Evolutionary conservation across 2,113 vertebrate genomes (phyloP), one percentile per base, ranked within the genome.

Genomic region (Ammodytes dubius): DNA sequence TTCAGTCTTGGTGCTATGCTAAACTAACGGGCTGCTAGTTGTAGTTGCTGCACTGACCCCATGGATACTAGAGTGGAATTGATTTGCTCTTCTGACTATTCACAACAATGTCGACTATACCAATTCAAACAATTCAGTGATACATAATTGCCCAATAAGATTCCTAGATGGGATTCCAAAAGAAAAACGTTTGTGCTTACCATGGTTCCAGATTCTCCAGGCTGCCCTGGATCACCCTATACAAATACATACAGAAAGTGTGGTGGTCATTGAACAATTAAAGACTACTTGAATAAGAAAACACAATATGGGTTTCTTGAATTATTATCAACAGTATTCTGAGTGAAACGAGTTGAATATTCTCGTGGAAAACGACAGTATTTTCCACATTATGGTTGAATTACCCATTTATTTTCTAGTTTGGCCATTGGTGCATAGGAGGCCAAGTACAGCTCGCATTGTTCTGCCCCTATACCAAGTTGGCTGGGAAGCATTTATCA

Each of bases 211-310:
- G 93, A 87, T 58, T 99, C 97, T 87, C 98, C 98, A 77, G 95
- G 93, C 77, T 94, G 95, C 75, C 98, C 98, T 77, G 96, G 93
- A 77, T 99, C 97, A 58, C 98, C 98, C 98, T 99, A 80, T 35
- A 61, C 6, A 73, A 89, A 88, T 37, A 83, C 0, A 84, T 54
- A 52, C 56, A 70, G 15, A 4, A 45, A 17, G 40, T 84, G 37
- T 15, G 66, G 19, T 5, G 6, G 49, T 52, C 17, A 7, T 15
- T 47, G 46, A 70, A 57, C 73, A 50, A 47, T 13, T 60, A 27
- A 27, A 27, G 27, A 27, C 27, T 27, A 27, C 27, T 27, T 27
- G 27, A 27, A 27, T 27, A 27, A 27, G 4, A 45, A 45, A 76
- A 72, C 46, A 15, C 4, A 6, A 27, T 2, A 49, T 53, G n/a